phyloP scores from a whole-genome alignment of 2,888 invertebrate species.

The Vanessa cardui region DNA sequence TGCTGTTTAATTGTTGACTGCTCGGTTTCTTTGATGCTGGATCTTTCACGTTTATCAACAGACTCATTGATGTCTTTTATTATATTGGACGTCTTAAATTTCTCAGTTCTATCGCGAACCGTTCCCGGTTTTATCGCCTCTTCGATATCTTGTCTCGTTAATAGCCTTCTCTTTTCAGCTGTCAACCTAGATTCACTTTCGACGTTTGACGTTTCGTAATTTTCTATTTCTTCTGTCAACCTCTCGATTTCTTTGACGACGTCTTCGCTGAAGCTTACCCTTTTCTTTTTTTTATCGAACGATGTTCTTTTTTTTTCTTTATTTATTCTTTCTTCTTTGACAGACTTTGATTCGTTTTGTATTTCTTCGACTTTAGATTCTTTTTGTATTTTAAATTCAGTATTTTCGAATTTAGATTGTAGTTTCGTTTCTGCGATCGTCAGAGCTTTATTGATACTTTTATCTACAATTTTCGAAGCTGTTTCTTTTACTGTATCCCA shows the following conservation, averaged over 20 bases:
- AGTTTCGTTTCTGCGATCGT: conserved; percentile 64
- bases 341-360: neutral
- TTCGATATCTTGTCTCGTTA: conserved; percentile 47
- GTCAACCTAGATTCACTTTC: conserved; percentile 29
- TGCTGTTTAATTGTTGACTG: neutral
- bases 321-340: neutral
- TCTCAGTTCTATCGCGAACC: conserved; percentile 47
- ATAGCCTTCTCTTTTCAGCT: conserved; percentile 47
- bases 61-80: conserved; percentile 21
- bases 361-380: conserved; percentile 8
- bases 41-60: conserved; percentile 17
- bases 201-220: conserved; percentile 42
- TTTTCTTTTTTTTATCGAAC: conserved; percentile 16
- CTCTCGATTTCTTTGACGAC: conserved; percentile 8
- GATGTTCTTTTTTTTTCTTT: neutral
- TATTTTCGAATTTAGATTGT: conserved; percentile 50
- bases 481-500: conserved; percentile 64
- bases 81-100: conserved; percentile 40
- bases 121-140: conserved; percentile 50
- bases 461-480: conserved; percentile 60
- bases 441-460: conserved; percentile 66
- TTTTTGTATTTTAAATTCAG: conserved; percentile 9
- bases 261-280: conserved; percentile 5
- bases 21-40: neutral
- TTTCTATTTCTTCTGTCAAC: conserved; percentile 43